Evolutionary conservation across 2,797 vertebrate species (phyloP).

Genomic region (Rhinophrynus dorsalis): DNA sequence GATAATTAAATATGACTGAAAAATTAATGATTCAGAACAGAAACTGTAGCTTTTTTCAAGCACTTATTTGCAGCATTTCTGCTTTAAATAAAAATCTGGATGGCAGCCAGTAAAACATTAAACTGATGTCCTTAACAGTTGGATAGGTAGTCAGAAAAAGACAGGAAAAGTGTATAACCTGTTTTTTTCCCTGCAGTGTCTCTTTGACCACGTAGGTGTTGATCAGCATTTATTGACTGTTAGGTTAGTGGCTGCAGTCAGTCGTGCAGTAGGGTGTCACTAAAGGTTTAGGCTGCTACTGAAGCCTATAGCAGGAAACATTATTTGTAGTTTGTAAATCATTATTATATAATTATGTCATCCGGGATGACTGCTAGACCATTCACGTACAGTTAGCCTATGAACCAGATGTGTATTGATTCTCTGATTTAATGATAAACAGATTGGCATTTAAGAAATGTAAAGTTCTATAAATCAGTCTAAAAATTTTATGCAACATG

Average conservation of each 20-base stretch:
- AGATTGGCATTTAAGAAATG: slow-evolving; percentile 55
- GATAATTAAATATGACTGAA: slow-evolving; percentile 78
- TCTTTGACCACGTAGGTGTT: slow-evolving; percentile 57
- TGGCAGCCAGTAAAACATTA: slow-evolving; percentile 65
- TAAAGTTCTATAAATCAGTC: slow-evolving; percentile 66
- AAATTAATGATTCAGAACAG: slow-evolving; percentile 75
- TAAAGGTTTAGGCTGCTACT: slow-evolving; percentile 57
- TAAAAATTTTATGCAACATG: slow-evolving; percentile 59
- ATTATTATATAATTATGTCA: slow-evolving; percentile 56
- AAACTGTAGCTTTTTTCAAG: slow-evolving; percentile 63
- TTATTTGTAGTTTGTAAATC: slow-evolving; percentile 60
- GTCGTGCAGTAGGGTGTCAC: slow-evolving; percentile 39
- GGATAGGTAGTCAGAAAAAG: slow-evolving; percentile 56
- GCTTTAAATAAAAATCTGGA: slow-evolving; percentile 79
- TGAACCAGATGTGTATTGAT: slow-evolving; percentile 59
- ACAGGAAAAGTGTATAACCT: slow-evolving; percentile 61
- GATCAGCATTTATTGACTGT: slow-evolving; percentile 55
- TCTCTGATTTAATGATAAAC: slow-evolving; percentile 61
- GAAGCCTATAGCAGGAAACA: slow-evolving; percentile 58
- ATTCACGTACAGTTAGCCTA: slow-evolving; percentile 57
- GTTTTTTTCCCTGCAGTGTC: slow-evolving; percentile 48
- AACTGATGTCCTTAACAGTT: slow-evolving; percentile 55
- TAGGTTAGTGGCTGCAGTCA: slow-evolving; percentile 53
- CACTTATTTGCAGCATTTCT: slow-evolving; percentile 65
- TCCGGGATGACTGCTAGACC: slow-evolving; percentile 53